These are phyloP conservation scores for Hydra vulgaris DNA, from an alignment of 30 jellyfish, hydroid and myxozoan genomes.

Conservation along the genomic window DNA sequence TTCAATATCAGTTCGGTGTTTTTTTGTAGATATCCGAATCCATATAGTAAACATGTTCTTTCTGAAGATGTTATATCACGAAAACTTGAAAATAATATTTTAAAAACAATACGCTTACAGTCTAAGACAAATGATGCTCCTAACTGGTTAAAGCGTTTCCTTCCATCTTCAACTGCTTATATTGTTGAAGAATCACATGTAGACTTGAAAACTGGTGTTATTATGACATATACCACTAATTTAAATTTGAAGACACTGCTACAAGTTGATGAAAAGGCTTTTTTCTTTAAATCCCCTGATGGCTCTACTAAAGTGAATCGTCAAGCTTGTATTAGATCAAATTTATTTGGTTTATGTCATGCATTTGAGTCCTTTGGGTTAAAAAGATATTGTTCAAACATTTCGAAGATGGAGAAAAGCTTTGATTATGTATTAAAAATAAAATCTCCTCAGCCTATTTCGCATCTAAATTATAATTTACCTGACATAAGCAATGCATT, in stretches of 20 bases:
- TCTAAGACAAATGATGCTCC: slow-evolving; percentile 24
- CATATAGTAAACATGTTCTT: slow-evolving; percentile 27
- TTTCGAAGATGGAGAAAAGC: slow-evolving; percentile 12
- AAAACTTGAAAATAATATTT: slow-evolving; percentile 12
- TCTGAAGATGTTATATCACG: slow-evolving; percentile 29
- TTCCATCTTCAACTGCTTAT: slow-evolving; percentile 24
- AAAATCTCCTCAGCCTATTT: background rate
- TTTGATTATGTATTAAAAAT: slow-evolving; percentile 10
- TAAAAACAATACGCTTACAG: slow-evolving; percentile 14
- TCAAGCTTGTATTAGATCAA: slow-evolving; percentile 21
- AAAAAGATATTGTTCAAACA: slow-evolving; percentile 16
- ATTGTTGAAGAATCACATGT: slow-evolving; percentile 33
- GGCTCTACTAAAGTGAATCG: slow-evolving; percentile 8
- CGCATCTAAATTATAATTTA: background rate
- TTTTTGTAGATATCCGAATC: slow-evolving; percentile 33
- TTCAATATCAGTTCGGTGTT: background rate
- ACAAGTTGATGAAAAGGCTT: slow-evolving; percentile 18
- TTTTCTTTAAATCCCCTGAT: slow-evolving; percentile 6
- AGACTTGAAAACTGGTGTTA: background rate
- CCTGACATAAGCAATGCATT: background rate
- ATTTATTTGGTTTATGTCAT: slow-evolving; percentile 10
- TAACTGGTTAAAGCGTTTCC: slow-evolving; percentile 9
- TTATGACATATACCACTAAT: slow-evolving; percentile 16
- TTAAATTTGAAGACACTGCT: slow-evolving; percentile 1
- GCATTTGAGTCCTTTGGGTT: slow-evolving; percentile 27